Conservation (phyloP, 2,888 invertebrate genomes). For the Amitus sp. region DNA sequence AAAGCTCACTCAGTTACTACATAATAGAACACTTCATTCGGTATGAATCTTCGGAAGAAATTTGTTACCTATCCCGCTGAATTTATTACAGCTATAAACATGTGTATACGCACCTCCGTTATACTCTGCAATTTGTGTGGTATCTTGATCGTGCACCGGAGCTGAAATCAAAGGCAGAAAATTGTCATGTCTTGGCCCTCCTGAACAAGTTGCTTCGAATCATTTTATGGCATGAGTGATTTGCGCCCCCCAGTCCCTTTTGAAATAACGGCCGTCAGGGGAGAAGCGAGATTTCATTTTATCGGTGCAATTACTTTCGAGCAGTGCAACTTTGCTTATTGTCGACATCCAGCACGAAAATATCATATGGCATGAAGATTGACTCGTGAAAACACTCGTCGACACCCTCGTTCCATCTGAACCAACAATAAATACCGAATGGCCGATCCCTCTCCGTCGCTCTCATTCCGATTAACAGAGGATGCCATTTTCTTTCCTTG, state of each 20-base stretch:
- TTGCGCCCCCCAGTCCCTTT: too few species aligned
- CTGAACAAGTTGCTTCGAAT: conserved; percentile 12
- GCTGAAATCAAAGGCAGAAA: conserved; percentile 54
- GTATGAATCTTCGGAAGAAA: conserved; percentile 11
- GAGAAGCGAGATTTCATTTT: too few species aligned
- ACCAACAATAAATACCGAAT: conserved; percentile 47
- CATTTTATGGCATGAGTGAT: too few species aligned
- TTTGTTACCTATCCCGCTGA: conserved; percentile 11
- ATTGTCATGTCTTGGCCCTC: conserved; percentile 14
- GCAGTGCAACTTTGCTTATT: conserved; percentile 42
- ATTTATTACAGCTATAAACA: conserved; percentile 25
- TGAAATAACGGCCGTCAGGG: too few species aligned
- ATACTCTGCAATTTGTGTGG: conserved; percentile 62
- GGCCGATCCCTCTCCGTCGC: conserved; percentile 31
- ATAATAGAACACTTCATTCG: conserved; percentile 11
- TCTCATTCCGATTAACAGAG: conserved; percentile 6
- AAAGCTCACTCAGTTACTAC: conserved; percentile 5
- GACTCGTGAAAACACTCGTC: conserved; percentile 53
- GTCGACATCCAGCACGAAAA: conserved; percentile 48
- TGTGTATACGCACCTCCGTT: conserved; percentile 51
- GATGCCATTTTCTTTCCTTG: conserved; percentile 12
- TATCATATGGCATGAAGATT: too few species aligned
- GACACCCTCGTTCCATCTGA: conserved; percentile 48
- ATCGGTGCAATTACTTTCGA: conserved; percentile 54
- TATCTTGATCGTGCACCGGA: conserved; percentile 62